Conservation (phyloP, 2,888 invertebrate species). For the Phyllotreta striolata region DNA sequence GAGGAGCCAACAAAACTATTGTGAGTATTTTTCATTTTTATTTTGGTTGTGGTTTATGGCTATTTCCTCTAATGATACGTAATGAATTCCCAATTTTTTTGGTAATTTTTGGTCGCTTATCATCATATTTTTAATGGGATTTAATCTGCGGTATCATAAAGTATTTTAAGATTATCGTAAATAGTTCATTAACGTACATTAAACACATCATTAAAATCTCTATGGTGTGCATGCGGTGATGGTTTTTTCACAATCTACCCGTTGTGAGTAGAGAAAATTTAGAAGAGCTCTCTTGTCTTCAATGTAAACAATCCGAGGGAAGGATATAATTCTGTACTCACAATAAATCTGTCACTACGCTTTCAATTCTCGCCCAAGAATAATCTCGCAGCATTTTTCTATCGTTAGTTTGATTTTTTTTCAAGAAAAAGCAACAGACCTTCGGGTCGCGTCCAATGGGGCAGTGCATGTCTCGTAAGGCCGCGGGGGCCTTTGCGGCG, state of each 20-base stretch:
- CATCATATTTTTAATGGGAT: too few relatives aligned
- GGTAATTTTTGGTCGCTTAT: background rate
- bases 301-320: too few relatives aligned
- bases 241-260: too few relatives aligned
- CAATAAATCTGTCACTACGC: too few relatives aligned
- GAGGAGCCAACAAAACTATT: conserved; percentile 32
- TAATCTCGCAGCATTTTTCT: too few relatives aligned
- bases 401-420: conserved; percentile 6
- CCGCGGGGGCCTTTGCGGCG: conserved; percentile 68
- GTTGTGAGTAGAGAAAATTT: too few relatives aligned
- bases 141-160: background rate
- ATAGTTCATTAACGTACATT: too few relatives aligned
- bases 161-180: too few relatives aligned
- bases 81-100: conserved; percentile 2
- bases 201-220: too few relatives aligned
- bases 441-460: conserved; percentile 65
- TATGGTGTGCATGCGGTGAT: too few relatives aligned
- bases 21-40: conserved; percentile 39
- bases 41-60: conserved; percentile 23
- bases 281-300: background rate
- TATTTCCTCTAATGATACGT: conserved; percentile 1
- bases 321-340: background rate
- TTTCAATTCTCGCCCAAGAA: too few relatives aligned
- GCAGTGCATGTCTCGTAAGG: conserved; percentile 79
- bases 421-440: conserved; percentile 27